Evolutionary conservation across 2,888 invertebrate genomes (phyloP).

Genomic region (Aspidapion aeneum): DNA sequence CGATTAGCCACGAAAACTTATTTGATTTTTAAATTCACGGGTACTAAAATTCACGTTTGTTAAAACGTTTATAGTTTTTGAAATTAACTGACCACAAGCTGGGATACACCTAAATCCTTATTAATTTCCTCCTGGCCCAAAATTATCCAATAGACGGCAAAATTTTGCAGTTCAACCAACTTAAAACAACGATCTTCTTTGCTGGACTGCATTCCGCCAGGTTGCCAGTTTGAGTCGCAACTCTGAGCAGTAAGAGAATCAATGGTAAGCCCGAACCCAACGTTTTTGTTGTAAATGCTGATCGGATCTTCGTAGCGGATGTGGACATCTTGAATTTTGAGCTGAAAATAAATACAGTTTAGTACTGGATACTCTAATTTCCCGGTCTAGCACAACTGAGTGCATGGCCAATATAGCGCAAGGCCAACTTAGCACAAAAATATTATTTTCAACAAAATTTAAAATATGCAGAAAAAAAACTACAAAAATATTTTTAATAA

Average conservation of each 20-base stretch:
- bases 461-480: neutral
- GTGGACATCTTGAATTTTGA: constrained; percentile 93
- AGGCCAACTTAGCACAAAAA: too few species aligned
- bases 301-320: constrained; percentile 90
- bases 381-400: too few species aligned
- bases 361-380: too few species aligned
- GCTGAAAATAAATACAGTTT: constrained; percentile 56
- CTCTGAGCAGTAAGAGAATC: constrained; percentile 88
- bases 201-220: constrained; percentile 63
- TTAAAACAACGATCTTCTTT: constrained; percentile 74
- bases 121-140: constrained; percentile 61
- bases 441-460: too few species aligned
- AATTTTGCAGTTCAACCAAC: constrained; percentile 81
- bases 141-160: constrained; percentile 90
- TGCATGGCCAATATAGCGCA: too few species aligned
- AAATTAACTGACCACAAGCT: constrained; percentile 61
- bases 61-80: neutral
- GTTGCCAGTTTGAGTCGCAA: constrained; percentile 84
- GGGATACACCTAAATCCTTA: constrained; percentile 62
- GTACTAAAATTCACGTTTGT: too few species aligned
- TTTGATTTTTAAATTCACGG: too few species aligned
- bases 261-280: constrained; percentile 86
- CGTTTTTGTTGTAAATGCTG: constrained; percentile 63
- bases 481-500: too few species aligned
- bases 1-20: too few species aligned